Percentiles rank a stretch among this genome's conserved stretches.
Evolutionary conservation across 2,797 vertebrate species (phyloP).

Genomic region (Bryconaethiops microstoma): DNA sequence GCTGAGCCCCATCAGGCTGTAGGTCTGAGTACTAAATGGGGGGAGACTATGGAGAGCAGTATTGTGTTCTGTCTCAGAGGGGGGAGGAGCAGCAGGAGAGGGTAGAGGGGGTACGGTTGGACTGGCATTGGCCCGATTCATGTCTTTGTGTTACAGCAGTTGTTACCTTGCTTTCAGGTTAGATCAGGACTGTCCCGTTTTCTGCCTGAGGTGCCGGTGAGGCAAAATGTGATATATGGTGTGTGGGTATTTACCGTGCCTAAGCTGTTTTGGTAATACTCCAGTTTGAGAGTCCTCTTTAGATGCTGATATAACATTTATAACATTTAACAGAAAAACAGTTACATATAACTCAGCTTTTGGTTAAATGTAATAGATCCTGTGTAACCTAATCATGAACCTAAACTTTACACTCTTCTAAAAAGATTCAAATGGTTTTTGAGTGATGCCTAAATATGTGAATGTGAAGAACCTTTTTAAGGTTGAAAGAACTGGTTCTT

Average conservation of each 20-base stretch:
- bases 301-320: no score
- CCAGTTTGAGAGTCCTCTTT: no score
- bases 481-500: no score
- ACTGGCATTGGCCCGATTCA: slow-evolving; percentile 32
- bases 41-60: slow-evolving; percentile 56
- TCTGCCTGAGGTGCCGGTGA: neutral
- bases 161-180: slow-evolving; percentile 15
- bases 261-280: neutral
- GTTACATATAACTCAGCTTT: no score
- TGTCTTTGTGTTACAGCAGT: slow-evolving; percentile 29
- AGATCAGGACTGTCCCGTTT: neutral
- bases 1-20: slow-evolving; percentile 83
- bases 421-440: no score
- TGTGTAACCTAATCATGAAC: no score
- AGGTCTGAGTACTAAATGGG: slow-evolving; percentile 67
- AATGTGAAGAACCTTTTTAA: no score
- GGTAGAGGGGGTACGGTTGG: slow-evolving; percentile 28
- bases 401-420: no score
- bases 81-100: slow-evolving; percentile 17
- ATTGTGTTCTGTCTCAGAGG: slow-evolving; percentile 21
- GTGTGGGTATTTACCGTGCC: neutral
- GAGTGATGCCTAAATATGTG: no score
- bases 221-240: neutral
- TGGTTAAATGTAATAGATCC: no score
- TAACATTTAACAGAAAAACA: no score